Evolutionary conservation across 2,888 invertebrate species (phyloP), one percentile per base, ranked within the genome.

Genomic region (Frankliniella fusca): DNA sequence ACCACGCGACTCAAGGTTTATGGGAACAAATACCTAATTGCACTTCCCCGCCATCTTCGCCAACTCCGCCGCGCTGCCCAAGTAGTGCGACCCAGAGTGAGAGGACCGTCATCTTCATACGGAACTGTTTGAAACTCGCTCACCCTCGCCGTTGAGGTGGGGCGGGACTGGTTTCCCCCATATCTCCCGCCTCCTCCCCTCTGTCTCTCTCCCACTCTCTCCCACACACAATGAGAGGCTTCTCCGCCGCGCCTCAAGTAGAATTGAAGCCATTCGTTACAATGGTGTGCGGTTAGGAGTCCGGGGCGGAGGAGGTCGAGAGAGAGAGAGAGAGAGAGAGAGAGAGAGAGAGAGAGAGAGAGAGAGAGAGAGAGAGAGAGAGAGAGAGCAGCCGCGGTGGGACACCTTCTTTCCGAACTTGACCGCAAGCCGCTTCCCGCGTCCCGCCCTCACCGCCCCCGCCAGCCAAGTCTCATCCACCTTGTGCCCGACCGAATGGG

Each of bases 191-290:
- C 38, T 38, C 38, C 38, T 38, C 38, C 38, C 3, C 38, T 38
- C 5, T 38, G 3, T 38, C 38, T 38, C 38, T 38, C 38, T 38
- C 38, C 38, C 38, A 38, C 38, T 38, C 38, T 5, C 38, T 38
- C 38, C 3, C 38, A 38, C 38, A 38, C 38, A 2, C 38, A 38
- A 38, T 38, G 38, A 38, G 38, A 38, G 38, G 38, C 38, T 38
- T 38, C 38, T 38, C 38, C 70, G 10, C 70, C 70, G 70, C 70
- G 23, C 70, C 23, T 11, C 23, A 23, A 65, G 70, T 23, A 27
- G 70, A 76, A 76, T 76, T 76, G 70, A 27, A 12, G 27, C 70
- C 70, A 76, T 76, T 76, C 70, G 70, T 76, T 76, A 76, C 70
- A 27, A 27, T 27, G 70, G 70, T 12, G n/a, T 27, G 54, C 38